These are phyloP conservation scores for Aphelinus certus DNA, from an alignment of 1,140 invertebrate species.

Conservation along the genomic window DNA sequence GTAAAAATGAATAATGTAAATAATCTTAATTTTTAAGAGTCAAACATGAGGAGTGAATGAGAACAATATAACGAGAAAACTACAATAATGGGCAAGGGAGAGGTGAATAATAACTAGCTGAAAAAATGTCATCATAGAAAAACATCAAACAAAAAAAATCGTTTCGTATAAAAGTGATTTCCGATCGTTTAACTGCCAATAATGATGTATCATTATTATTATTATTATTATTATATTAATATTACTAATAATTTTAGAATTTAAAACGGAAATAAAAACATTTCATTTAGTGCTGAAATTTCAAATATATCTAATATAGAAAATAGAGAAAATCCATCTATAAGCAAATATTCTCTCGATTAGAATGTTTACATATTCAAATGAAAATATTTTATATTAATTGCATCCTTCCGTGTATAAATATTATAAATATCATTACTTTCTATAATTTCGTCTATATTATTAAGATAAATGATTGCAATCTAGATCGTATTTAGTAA, in stretches of 20 bases:
- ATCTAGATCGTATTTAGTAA: constrained; percentile 20
- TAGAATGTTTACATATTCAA: constrained; percentile 20
- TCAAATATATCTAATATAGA: constrained; percentile 16
- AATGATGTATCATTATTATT: too few species aligned
- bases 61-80: neutral
- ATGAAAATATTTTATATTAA: constrained; percentile 19
- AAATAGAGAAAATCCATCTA: constrained; percentile 14
- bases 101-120: neutral
- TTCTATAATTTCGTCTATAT: constrained; percentile 19
- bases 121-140: neutral
- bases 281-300: constrained; percentile 22
- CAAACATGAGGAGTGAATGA: neutral
- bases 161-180: neutral
- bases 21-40: constrained; percentile 35
- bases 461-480: constrained; percentile 20
- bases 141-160: constrained; percentile 2
- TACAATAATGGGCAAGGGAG: neutral
- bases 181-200: neutral
- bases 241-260: neutral
- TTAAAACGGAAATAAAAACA: constrained; percentile 5
- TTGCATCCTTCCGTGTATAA: neutral
- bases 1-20: constrained; percentile 37
- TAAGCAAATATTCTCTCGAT: constrained; percentile 24
- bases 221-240: neutral
- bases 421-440: constrained; percentile 23